These are phyloP conservation scores for Dolichopus griseipennis DNA, from an alignment of 2,888 invertebrate species.

Conservation along the genomic window DNA sequence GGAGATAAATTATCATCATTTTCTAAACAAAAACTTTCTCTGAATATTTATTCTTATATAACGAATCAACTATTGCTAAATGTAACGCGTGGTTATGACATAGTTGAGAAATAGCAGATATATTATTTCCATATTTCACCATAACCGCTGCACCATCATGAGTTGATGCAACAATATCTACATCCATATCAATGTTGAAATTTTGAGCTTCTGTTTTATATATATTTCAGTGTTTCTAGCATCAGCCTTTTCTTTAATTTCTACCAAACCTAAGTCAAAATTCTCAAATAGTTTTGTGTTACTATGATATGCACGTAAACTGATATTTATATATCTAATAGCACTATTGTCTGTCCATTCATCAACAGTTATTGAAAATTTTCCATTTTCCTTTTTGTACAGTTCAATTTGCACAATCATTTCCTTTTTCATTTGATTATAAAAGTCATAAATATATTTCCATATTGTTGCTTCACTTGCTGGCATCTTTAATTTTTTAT, in stretches of 20 bases:
- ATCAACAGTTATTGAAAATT: slow-evolving; percentile 9
- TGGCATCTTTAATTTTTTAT: slow-evolving; percentile 13
- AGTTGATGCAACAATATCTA: slow-evolving; percentile 7
- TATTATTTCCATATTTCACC: slow-evolving; percentile 12
- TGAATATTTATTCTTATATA: too few species aligned
- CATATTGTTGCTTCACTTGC: slow-evolving; percentile 10
- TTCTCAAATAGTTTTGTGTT: slow-evolving; percentile 9
- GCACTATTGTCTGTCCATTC: slow-evolving; percentile 8
- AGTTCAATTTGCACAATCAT: background rate
- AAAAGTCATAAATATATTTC: slow-evolving; percentile 12
- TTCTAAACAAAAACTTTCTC: slow-evolving; percentile 14
- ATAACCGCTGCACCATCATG: slow-evolving; percentile 11
- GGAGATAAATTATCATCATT: slow-evolving; percentile 7
- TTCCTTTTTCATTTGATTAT: slow-evolving; percentile 14
- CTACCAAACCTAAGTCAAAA: slow-evolving; percentile 10
- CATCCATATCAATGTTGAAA: slow-evolving; percentile 12
- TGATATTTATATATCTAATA: slow-evolving; percentile 10
- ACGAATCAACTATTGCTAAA: slow-evolving; percentile 4
- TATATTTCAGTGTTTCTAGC: background rate
- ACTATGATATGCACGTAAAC: slow-evolving; percentile 9
- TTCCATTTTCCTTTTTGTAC: slow-evolving; percentile 9
- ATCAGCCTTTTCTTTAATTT: too few species aligned
- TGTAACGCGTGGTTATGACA: slow-evolving; percentile 11
- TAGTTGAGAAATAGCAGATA: slow-evolving; percentile 11
- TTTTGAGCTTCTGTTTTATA: slow-evolving; percentile 12